A percentile compares a stretch with the other conserved stretches of the same genome.
These are phyloP conservation scores for Macaria liturata DNA, from an alignment of 2,888 invertebrate genomes.

Conservation along the genomic window DNA sequence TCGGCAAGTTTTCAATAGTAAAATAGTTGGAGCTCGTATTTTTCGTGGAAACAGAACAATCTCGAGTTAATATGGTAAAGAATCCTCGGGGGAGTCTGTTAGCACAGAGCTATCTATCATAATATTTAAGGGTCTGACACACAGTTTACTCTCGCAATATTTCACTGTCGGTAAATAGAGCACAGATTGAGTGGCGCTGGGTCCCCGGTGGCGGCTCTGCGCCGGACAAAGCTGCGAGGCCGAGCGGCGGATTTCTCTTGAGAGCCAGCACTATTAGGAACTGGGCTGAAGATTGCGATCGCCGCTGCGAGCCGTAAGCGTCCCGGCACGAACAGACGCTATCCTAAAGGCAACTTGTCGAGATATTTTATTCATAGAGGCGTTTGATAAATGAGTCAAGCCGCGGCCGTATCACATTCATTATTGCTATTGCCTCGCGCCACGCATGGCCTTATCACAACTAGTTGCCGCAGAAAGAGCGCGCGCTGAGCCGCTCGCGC, in stretches of 20 bases:
- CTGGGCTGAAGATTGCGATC: constrained; percentile 66
- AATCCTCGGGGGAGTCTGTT: constrained; percentile 27
- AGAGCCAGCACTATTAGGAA: constrained; percentile 63
- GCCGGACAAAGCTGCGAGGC: constrained; percentile 54
- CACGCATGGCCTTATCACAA: constrained; percentile 77
- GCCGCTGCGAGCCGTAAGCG: constrained; percentile 62
- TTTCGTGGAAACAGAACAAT: constrained; percentile 3
- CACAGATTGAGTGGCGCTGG: constrained; percentile 40
- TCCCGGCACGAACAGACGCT: constrained; percentile 68
- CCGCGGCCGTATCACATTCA: constrained; percentile 75
- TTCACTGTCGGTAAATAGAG: constrained; percentile 39
- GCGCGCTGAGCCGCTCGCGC: constrained; percentile 52
- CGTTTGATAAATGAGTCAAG: constrained; percentile 76
- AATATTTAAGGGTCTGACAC: constrained; percentile 37
- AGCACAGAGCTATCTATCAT: constrained; percentile 33
- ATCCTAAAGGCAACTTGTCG: constrained; percentile 68
- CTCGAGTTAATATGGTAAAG: constrained; percentile 20
- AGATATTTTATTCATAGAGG: constrained; percentile 80
- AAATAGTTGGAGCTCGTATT: neutral
- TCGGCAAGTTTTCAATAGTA: too few species aligned
- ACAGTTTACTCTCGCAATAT: constrained; percentile 36
- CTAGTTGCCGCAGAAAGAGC: constrained; percentile 69
- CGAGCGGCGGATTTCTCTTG: constrained; percentile 61
- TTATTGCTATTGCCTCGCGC: constrained; percentile 71
- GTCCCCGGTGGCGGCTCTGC: constrained; percentile 50